Conservation (phyloP, 2,797 vertebrate species). For the Catamblyrhynchus diadema region DNA sequence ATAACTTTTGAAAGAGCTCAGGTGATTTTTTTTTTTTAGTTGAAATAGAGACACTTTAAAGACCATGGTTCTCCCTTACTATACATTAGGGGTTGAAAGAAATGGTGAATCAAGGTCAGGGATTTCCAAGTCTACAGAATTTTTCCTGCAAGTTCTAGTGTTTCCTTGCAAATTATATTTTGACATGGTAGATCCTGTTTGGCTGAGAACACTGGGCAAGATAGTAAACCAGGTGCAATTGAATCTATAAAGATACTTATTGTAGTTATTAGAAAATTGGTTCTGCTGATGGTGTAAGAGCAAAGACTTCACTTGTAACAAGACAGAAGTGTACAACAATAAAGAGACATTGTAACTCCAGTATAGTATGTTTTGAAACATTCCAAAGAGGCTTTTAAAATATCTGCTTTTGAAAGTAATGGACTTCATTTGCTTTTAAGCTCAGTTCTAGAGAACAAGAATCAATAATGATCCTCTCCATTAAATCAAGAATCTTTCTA, state of each 20-base stretch:
- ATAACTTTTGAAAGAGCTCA: background rate
- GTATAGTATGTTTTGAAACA: background rate
- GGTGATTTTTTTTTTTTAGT: background rate
- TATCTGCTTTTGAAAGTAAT: background rate
- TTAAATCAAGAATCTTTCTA: background rate
- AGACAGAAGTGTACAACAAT: background rate
- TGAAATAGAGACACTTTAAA: background rate
- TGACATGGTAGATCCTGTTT: background rate
- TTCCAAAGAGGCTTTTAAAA: constrained; percentile 4
- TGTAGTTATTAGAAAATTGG: background rate
- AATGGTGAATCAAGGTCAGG: background rate
- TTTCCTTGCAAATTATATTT: background rate
- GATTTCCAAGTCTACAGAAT: background rate
- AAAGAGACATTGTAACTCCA: background rate
- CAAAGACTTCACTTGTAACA: background rate
- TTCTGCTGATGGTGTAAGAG: background rate
- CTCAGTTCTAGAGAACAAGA: background rate
- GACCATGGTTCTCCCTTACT: background rate
- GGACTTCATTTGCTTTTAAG: constrained; percentile 41
- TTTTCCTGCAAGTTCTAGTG: background rate
- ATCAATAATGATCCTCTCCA: constrained; percentile 1
- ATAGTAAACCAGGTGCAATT: background rate
- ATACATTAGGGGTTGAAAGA: background rate
- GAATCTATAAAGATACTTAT: background rate
- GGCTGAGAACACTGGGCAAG: background rate